Conservation (phyloP, 2,797 vertebrate species). For the Cryptoblepharus egeriae region DNA sequence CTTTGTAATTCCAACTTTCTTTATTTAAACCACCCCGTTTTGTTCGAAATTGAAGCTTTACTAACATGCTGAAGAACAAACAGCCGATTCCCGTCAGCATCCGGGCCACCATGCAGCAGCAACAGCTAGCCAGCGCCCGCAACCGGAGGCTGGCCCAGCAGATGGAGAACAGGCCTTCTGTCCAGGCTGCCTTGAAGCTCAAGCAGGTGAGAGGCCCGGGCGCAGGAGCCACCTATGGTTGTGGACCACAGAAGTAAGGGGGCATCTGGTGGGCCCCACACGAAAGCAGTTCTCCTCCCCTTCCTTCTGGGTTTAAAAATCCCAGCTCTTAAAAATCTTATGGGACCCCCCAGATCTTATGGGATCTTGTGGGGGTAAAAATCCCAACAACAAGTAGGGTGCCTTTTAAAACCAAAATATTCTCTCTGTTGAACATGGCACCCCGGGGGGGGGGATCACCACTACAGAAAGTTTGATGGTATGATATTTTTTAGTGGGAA, state of each 20-base stretch:
- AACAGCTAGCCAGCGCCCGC: conserved; percentile 96
- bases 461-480: neutral
- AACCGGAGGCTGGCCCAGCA: conserved; percentile 98
- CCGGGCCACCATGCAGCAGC: conserved; percentile 96
- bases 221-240: conserved; percentile 6
- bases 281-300: too few species aligned
- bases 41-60: conserved; percentile 96
- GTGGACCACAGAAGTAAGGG: neutral
- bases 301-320: too few species aligned
- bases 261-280: neutral
- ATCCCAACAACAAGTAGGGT: too few species aligned
- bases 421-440: neutral
- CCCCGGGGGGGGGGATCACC: too few species aligned
- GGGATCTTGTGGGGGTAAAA: too few species aligned
- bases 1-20: conserved; percentile 77
- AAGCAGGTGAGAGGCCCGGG: conserved; percentile 88
- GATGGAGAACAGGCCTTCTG: conserved; percentile 98
- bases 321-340: too few species aligned
- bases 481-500: conserved; percentile 23
- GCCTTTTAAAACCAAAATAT: neutral
- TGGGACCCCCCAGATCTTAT: too few species aligned
- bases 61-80: conserved; percentile 99
- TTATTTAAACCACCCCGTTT: conserved; percentile 84
- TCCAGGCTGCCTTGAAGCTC: conserved; percentile 95
- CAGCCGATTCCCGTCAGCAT: conserved; percentile 95